Percentiles rank a stretch among this genome's conserved stretches.
These are phyloP conservation scores for Salvelinus namaycush DNA, from an alignment of 2,113 vertebrate species.

Conservation along the genomic window DNA sequence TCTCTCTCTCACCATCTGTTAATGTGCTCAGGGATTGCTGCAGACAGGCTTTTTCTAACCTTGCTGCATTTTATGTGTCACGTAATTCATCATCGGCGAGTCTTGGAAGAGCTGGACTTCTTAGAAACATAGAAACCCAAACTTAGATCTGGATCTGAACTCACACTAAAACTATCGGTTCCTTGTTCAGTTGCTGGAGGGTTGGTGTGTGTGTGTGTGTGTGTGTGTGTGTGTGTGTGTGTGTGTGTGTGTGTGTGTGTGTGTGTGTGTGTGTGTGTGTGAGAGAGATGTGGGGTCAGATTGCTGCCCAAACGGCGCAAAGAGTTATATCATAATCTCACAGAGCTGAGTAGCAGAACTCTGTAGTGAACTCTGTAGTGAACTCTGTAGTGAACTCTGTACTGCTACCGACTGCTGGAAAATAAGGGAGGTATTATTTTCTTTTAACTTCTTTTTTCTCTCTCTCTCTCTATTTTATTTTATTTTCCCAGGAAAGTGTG, in stretches of 20 bases:
- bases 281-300: slow-evolving; percentile 18
- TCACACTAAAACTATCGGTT: slow-evolving; percentile 40
- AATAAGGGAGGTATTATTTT: slow-evolving; percentile 4
- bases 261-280: too few relatives aligned
- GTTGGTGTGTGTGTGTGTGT: too few relatives aligned
- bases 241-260: background rate
- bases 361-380: too few relatives aligned
- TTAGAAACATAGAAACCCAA: slow-evolving; percentile 55
- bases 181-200: slow-evolving; percentile 54
- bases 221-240: too few relatives aligned
- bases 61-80: slow-evolving; percentile 71
- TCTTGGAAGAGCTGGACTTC: slow-evolving; percentile 58
- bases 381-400: background rate
- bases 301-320: slow-evolving; percentile 24
- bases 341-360: background rate
- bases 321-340: slow-evolving; percentile 28
- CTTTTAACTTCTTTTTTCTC: background rate
- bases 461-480: background rate
- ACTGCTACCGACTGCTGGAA: slow-evolving; percentile 11
- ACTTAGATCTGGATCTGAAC: slow-evolving; percentile 52
- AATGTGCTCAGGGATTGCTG: slow-evolving; percentile 74
- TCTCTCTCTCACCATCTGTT: slow-evolving; percentile 68
- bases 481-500: slow-evolving; percentile 8
- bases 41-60: slow-evolving; percentile 66
- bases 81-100: slow-evolving; percentile 67